These are phyloP conservation scores for Galagoides demidoff DNA, from an alignment of 2,797 vertebrate species.

Conservation along the genomic window DNA sequence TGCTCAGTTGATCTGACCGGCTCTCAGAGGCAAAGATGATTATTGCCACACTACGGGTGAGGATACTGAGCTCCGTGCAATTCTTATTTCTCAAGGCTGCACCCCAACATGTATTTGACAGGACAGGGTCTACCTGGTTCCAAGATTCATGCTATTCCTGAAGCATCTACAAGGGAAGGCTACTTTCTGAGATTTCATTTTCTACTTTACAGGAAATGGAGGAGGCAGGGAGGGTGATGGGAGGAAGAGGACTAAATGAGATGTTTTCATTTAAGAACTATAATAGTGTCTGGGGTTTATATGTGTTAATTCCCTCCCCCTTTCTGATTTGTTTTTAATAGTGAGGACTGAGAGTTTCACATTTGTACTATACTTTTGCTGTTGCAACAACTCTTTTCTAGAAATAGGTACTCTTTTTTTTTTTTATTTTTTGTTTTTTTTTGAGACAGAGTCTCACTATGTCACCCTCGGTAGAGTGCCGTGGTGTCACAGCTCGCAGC, in stretches of 20 bases:
- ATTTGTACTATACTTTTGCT: not conserved
- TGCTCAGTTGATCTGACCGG: not conserved
- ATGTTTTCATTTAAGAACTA: not conserved
- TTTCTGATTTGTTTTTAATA: not conserved
- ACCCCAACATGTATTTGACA: not conserved
- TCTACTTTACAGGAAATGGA: not conserved
- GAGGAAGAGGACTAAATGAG: not conserved
- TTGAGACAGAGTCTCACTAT: too few species aligned
- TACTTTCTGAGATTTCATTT: not conserved
- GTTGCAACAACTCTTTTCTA: not conserved
- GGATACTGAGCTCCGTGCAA: not conserved
- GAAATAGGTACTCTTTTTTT: not conserved
- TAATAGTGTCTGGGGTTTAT: not conserved
- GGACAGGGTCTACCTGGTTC: not conserved
- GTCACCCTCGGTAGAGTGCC: too few species aligned
- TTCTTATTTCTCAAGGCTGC: not conserved
- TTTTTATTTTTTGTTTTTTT: too few species aligned
- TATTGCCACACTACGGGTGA: not conserved
- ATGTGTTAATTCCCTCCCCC: not conserved
- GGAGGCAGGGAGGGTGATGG: rapidly evolving
- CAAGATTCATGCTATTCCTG: not conserved
- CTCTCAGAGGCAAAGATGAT: not conserved
- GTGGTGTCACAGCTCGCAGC: too few species aligned
- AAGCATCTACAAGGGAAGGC: too few species aligned
- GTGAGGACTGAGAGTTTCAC: not conserved